Conservation (phyloP, 2,888 invertebrate genomes). For the Chrysolina americana region DNA sequence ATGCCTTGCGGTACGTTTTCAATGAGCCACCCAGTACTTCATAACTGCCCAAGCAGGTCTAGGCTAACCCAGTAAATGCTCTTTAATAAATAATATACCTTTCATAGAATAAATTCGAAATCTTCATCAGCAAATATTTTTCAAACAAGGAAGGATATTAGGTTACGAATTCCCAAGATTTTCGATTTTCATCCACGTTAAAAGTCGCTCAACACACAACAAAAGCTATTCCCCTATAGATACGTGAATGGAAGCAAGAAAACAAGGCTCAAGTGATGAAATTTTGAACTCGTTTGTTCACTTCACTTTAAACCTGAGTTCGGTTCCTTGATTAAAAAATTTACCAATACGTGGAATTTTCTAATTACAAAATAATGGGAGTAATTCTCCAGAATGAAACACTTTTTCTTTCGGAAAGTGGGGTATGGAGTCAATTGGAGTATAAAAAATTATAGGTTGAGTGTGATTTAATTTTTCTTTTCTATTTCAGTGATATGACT, state of each 20-base stretch:
- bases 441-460: no score
- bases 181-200: neutral
- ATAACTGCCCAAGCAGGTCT: no score
- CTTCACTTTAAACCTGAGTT: slow-evolving; percentile 37
- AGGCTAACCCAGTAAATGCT: no score
- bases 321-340: slow-evolving; percentile 56
- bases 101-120: no score
- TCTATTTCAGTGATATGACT: no score
- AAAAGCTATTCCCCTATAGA: neutral
- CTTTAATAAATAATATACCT: no score
- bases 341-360: slow-evolving; percentile 57
- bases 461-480: no score
- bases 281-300: slow-evolving; percentile 46
- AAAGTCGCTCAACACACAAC: neutral
- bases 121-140: no score
- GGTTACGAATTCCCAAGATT: no score
- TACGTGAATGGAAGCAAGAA: slow-evolving; percentile 2
- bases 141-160: no score
- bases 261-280: slow-evolving; percentile 27
- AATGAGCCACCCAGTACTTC: no score
- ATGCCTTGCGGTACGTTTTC: no score
- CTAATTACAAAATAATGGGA: slow-evolving; percentile 60
- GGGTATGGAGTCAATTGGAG: neutral
- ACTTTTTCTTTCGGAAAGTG: neutral
- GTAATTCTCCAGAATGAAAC: slow-evolving; percentile 54